Percentiles rank a stretch among this genome's conserved stretches.
phyloP scores from a whole-genome alignment of 2,113 vertebrate genomes.

The Aphyosemion australe region DNA sequence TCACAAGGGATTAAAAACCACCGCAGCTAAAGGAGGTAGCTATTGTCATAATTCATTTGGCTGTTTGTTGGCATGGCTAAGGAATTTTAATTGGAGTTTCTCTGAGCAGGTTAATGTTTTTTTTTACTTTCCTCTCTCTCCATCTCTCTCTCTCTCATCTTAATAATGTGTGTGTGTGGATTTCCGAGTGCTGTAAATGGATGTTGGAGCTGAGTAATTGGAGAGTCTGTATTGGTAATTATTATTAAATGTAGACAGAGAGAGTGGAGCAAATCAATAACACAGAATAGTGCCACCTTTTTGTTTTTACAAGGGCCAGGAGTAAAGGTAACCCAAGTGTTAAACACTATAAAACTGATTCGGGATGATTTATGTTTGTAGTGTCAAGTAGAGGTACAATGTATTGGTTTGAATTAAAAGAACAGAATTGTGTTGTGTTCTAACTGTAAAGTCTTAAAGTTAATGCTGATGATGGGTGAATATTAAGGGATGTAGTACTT shows the following conservation, averaged over 20 bases:
- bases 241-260: conserved; percentile 79
- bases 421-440: neutral
- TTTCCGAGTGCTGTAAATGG: conserved; percentile 71
- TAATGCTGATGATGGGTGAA: neutral
- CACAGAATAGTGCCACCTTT: conserved; percentile 49
- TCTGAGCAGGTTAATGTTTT: conserved; percentile 67
- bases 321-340: conserved; percentile 58
- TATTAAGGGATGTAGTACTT: neutral
- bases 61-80: conserved; percentile 63
- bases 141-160: conserved; percentile 61
- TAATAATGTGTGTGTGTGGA: conserved; percentile 76
- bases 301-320: conserved; percentile 54
- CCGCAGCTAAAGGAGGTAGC: conserved; percentile 34
- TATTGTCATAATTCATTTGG: conserved; percentile 65
- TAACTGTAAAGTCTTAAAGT: neutral
- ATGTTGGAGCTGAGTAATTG: conserved; percentile 75
- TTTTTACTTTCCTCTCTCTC: conserved; percentile 20
- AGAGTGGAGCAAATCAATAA: conserved; percentile 75
- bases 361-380: neutral
- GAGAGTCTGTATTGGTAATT: conserved; percentile 77
- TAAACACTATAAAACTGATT: conserved; percentile 7
- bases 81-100: conserved; percentile 78
- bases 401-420: neutral
- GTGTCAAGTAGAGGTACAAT: neutral
- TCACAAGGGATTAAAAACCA: conserved; percentile 35